Base-by-base conservation (phyloP, 2,888 invertebrate species). In the Branchipolynoe longqiensis region DNA sequence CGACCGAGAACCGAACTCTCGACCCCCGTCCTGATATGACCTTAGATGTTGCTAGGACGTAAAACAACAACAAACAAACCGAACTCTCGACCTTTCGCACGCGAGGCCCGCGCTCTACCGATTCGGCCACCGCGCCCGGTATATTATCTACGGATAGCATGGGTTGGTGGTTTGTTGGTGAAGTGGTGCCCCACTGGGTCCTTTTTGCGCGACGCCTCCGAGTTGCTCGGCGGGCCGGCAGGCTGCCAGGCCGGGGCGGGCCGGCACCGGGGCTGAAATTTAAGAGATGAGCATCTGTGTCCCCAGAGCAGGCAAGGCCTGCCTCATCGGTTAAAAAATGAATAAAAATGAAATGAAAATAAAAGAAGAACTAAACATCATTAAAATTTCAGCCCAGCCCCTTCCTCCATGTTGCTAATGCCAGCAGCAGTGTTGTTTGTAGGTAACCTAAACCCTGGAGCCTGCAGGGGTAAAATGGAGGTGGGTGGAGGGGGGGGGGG, bases 311-410 rank as follows among this genome's bases (percentile, higher is more conserved):
- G 62, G 28, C 31, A 25, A 31, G 28, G 14, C 31, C 31, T 62
- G 62, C 25, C 25, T 62, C 25, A 62, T 31, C 14, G 25, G n/a
- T n/a, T 31, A 4, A 1, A 31, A 12, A 56, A 22, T 8, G 56
- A 56, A 25, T n/a, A n/a, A 56, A 25, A 56, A 2, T 3, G 56
- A 14, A 25, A 1, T 3, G 25, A 56, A 56, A 56, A 56, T n/a
- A n/a, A 3, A 33, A 38, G 28, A 73, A 33, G 3, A 33, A 41
- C 41, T 38, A 78, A 78, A 78, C 78, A 78, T 78, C 78, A 78
- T 78, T 78, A 78, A 78, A 78, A 78, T 78, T 78, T 78, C 78
- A 78, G 48, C 78, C 78, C 78, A 18, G 25, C n/a, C n/a, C n/a
- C n/a, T n/a, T n/a, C n/a, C n/a, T n/a, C n/a, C n/a, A 25, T 48